These are phyloP conservation scores for Gymnobelideus leadbeateri DNA, from an alignment of 2,113 vertebrate genomes.

Conservation along the genomic window DNA sequence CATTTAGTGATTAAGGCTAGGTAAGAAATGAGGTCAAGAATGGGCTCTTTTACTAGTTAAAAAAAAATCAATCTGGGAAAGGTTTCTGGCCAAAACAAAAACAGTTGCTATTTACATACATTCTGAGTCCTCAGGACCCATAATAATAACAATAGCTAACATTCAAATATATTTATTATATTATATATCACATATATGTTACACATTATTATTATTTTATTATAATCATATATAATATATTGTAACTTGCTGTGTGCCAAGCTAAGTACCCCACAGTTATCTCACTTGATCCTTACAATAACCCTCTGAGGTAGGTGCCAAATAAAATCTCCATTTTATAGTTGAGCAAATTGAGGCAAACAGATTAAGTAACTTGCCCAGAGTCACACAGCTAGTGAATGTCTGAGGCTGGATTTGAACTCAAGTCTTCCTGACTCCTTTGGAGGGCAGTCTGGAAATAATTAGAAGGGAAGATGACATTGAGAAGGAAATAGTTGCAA, in stretches of 20 bases:
- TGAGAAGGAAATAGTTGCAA: neutral
- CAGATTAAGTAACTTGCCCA: neutral
- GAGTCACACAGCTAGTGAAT: neutral
- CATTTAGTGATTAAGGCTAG: too few species aligned
- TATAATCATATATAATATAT: too few species aligned
- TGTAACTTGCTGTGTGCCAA: neutral
- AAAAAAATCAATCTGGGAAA: too few species aligned
- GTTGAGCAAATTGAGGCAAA: neutral
- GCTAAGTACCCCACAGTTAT: neutral
- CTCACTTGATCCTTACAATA: neutral
- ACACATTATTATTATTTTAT: too few species aligned
- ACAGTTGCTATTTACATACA: too few species aligned
- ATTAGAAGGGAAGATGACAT: neutral
- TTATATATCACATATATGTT: too few species aligned
- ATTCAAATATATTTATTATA: too few species aligned
- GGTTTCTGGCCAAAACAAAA: too few species aligned
- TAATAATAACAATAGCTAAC: too few species aligned
- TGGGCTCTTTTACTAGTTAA: too few species aligned
- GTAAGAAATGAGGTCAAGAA: too few species aligned
- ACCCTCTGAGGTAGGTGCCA: neutral
- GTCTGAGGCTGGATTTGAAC: neutral
- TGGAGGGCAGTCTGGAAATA: neutral
- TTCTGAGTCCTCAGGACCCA: too few species aligned
- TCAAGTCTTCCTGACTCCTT: neutral
- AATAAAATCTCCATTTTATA: neutral